Evolutionary conservation across 1,140 invertebrate genomes (phyloP).

Genomic region (Leptestheria dahalacensis): DNA sequence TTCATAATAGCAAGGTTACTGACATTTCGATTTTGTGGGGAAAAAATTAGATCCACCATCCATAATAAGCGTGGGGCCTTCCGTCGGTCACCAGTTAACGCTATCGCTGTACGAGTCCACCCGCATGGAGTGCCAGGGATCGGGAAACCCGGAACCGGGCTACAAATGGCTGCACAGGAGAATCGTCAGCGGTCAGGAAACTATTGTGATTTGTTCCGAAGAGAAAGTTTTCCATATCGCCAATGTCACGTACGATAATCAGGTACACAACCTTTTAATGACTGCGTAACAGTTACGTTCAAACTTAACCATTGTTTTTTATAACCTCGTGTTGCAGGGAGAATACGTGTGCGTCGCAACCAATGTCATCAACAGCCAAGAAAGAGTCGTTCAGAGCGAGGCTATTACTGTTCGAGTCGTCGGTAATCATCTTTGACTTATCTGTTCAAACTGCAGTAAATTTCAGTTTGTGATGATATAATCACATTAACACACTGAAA

Average conservation of each 20-base stretch:
- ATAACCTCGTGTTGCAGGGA: constrained; percentile 29
- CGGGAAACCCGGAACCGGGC: constrained; percentile 65
- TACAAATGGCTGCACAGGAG: constrained; percentile 58
- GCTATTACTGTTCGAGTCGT: constrained; percentile 53
- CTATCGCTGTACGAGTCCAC: constrained; percentile 59
- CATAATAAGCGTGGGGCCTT: constrained; percentile 65
- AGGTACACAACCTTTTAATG: constrained; percentile 24
- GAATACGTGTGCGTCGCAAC: constrained; percentile 67
- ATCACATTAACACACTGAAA: no score
- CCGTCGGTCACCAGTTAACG: constrained; percentile 44
- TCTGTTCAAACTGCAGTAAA: no score
- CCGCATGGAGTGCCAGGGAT: constrained; percentile 60
- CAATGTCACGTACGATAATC: constrained; percentile 70
- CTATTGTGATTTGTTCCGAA: constrained; percentile 16
- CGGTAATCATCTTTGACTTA: constrained; percentile 33
- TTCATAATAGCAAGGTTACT: no score
- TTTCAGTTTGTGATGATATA: no score
- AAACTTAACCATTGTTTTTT: neutral
- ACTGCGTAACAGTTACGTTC: no score
- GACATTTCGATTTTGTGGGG: no score
- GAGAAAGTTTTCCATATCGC: constrained; percentile 42
- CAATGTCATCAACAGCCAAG: constrained; percentile 56
- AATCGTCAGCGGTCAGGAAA: constrained; percentile 19
- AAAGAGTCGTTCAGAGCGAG: constrained; percentile 46
- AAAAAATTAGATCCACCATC: constrained; percentile 59